Conservation (phyloP, 1,140 invertebrate species). For the Neodiprion pinetum region DNA sequence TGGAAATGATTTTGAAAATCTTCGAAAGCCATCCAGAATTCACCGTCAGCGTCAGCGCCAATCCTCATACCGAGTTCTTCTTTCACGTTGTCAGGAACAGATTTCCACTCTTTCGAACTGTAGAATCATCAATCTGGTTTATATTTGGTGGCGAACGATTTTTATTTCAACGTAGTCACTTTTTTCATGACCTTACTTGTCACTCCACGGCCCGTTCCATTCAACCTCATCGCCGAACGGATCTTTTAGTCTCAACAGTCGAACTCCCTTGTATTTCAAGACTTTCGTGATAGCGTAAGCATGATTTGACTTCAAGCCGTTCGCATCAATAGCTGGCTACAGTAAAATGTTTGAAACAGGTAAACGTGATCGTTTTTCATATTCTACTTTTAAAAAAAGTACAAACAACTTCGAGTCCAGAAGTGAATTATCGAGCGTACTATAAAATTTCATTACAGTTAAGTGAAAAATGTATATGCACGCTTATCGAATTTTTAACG, state of each 20-base stretch:
- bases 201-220: constrained; percentile 98
- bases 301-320: constrained; percentile 89
- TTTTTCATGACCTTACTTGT: constrained; percentile 70
- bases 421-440: too few species aligned
- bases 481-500: too few species aligned
- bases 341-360: too few species aligned
- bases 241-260: constrained; percentile 89
- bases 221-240: constrained; percentile 98
- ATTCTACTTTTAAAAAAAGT: too few species aligned
- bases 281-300: constrained; percentile 95
- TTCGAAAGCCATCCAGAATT: constrained; percentile 97
- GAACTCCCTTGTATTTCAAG: constrained; percentile 69
- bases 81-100: constrained; percentile 89
- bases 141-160: background rate
- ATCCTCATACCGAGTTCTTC: constrained; percentile 90
- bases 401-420: too few species aligned
- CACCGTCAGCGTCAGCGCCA: constrained; percentile 83
- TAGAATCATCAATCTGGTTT: constrained; percentile 12
- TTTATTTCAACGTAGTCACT: background rate
- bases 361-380: too few species aligned
- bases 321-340: too few species aligned
- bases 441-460: too few species aligned
- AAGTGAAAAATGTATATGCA: too few species aligned
- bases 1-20: constrained; percentile 81
- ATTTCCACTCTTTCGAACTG: constrained; percentile 91